Evolutionary conservation across 2,797 vertebrate species (phyloP), one percentile per base, ranked within the genome.

Genomic region (Mormyrops boulengeri): DNA sequence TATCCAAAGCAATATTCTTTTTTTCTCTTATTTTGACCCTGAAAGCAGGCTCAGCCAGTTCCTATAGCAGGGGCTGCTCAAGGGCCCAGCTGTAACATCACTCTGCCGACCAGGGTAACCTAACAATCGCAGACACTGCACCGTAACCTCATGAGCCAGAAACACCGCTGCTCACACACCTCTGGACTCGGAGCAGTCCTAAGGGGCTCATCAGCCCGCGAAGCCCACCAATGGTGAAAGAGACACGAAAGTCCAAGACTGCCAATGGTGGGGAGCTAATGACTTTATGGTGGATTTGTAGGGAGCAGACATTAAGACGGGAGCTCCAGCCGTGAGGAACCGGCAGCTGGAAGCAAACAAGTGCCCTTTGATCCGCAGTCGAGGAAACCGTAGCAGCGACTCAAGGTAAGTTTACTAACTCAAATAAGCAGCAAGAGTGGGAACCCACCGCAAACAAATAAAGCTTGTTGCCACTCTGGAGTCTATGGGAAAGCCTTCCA

Each of bases 211-310:
- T 47, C 17, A 26, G n/a, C 38, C 41, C 0, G 41, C 41, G 17
- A 17, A 41, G 73, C 34, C 73, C 34, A 2, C 73, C 44, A 44
- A 80, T 1, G 19, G 41, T 80, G 41, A 44, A 80, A 19, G 26
- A 19, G 52, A 53, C 26, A 53, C 14, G 14, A 87, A 87, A 87
- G 34, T 30, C 22, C 66, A 38, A 4, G 14, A 49, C 26, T 17
- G 17, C 88, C 17, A 14, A 77, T 34, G 47, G 9, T 50, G 6
- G 41, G 26, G 44, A n/a, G 22, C 12, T 53, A 77, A 80, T 88
- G 73, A 19, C 30, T 88, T 80, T 88, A 88, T 41, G 66, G 88
- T 55, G 50, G 69, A 14, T 52, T 88, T 47, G 30, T 49, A 44
- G 50, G 14, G 66, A 30, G 22, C 12, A 88, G 88, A 57, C 69